phyloP scores from a whole-genome alignment of 2,888 invertebrate genomes.

The Drosophila subsilvestris region DNA sequence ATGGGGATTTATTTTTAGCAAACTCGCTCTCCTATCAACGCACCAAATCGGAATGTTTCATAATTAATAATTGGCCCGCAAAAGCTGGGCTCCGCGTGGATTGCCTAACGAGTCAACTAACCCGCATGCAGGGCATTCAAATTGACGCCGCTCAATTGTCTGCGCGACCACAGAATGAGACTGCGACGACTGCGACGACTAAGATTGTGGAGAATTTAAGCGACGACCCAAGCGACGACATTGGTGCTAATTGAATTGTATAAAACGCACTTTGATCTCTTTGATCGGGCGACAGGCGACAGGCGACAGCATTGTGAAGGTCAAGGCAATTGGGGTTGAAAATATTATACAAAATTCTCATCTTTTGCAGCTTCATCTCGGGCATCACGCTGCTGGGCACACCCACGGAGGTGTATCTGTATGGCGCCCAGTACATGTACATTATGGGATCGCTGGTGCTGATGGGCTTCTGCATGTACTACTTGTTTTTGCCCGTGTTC shows the following conservation, averaged over 20 bases:
- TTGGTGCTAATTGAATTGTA: conserved; percentile 71
- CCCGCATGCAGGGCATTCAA: conserved; percentile 31
- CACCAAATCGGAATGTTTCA: conserved; percentile 64
- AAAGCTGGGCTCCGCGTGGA: not conserved
- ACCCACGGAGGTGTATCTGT: conserved; percentile 91
- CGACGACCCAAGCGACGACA: conserved; percentile 22
- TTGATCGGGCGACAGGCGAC: not conserved
- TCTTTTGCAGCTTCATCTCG: conserved; percentile 89
- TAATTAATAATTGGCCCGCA: conserved; percentile 52
- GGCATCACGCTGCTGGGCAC: conserved; percentile 91
- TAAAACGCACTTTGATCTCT: conserved; percentile 75
- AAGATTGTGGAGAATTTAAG: conserved; percentile 5
- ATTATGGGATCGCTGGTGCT: conserved; percentile 85
- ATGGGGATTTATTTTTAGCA: conserved; percentile 41
- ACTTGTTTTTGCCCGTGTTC: conserved; percentile 89
- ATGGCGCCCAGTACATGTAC: conserved; percentile 90
- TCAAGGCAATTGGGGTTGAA: conserved; percentile 44
- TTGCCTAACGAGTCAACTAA: conserved; percentile 14
- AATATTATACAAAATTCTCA: no score
- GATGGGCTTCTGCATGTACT: conserved; percentile 87
- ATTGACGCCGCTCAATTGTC: conserved; percentile 31
- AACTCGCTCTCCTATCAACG: conserved; percentile 49
- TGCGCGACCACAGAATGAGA: conserved; percentile 5
- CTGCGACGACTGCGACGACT: not conserved
- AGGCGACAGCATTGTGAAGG: conserved; percentile 46